Evolutionary conservation across 2,113 vertebrate genomes (phyloP), one percentile per base, ranked within the genome.

Genomic region (Tetraodon nigroviridis): DNA sequence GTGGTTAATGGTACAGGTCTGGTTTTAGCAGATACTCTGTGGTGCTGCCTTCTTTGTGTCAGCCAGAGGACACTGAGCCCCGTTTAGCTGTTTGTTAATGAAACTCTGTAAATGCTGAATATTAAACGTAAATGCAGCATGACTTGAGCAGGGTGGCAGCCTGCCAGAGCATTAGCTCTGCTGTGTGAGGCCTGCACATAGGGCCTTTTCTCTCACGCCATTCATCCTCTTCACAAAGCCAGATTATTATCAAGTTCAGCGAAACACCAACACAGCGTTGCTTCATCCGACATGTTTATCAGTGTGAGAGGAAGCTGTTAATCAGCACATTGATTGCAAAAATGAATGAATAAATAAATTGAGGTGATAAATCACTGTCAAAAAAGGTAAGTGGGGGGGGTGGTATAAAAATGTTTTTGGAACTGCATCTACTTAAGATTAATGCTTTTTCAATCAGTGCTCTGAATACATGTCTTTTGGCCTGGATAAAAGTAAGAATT

Each of bases 141-240:
- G 52, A 69, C 54, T 69, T 50, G 53, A 61, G 54, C 72, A 60
- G 32, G 44, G 60, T 79, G 80, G 79, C 81, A 85, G 15, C 65
- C 59, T 74, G 80, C 76, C 82, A 84, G 73, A 65, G 82, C 69
- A 75, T 83, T 83, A 83, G 67, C 58, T 66, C 53, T 67, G 53
- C 62, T 69, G 51, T 56, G 64, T 52, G 67, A 55, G 57, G 58
- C 53, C 63, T 55, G 55, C 58, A 58, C 56, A 68, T 56, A 40
- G 58, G 51, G 29, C 21, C 40, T 27, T 71, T 59, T 67, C 64
- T 73, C 59, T 81, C 76, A 79, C 58, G 54, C 79, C 60, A 84
- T 60, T 53, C 51, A 61, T 71, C 42, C 19, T 44, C 72, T 56
- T 49, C 58, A 82, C 83, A 77, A 75, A 75, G 72, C 8, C 17